Percentiles rank a stretch among this genome's conserved stretches.
These are phyloP conservation scores for Penelope pileata DNA, from an alignment of 2,113 vertebrate species.

Conservation along the genomic window DNA sequence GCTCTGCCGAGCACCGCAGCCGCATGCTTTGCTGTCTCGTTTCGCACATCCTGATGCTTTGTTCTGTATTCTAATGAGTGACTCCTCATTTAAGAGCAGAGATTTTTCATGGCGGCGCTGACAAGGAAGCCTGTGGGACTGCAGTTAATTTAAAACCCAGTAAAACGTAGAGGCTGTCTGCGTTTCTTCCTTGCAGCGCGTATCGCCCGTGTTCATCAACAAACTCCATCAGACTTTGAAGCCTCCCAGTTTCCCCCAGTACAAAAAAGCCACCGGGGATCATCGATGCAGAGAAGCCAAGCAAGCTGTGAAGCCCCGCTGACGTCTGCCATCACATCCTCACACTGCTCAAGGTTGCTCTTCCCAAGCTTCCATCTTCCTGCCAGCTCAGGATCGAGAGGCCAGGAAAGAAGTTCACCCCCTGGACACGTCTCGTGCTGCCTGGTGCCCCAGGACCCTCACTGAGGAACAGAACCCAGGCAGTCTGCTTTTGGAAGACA, in stretches of 20 bases:
- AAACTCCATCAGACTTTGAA: neutral
- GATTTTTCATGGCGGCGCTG: neutral
- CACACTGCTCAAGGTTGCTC: neutral
- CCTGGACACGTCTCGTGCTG: neutral
- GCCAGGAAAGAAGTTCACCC: neutral
- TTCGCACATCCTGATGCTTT: neutral
- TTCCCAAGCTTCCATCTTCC: fast-evolving
- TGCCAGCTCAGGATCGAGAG: neutral
- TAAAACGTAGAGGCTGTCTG: neutral
- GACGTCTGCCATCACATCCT: fast-evolving
- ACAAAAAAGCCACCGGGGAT: fast-evolving
- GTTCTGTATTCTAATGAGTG: neutral
- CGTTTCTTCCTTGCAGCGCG: neutral
- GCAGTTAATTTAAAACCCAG: neutral
- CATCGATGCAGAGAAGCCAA: neutral
- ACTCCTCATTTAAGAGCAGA: neutral
- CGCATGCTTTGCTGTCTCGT: neutral
- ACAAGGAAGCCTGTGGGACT: neutral
- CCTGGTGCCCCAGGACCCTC: neutral
- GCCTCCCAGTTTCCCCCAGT: neutral
- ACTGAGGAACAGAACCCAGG: fast-evolving
- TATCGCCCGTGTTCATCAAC: neutral
- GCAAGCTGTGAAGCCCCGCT: fast-evolving
- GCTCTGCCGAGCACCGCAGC: fast-evolving
- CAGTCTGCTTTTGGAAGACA: too few relatives aligned